A percentile compares a stretch with the other conserved stretches of the same genome.
Evolutionary conservation across 2,797 vertebrate genomes (phyloP).

Genomic region (Bovichtus diacanthus): DNA sequence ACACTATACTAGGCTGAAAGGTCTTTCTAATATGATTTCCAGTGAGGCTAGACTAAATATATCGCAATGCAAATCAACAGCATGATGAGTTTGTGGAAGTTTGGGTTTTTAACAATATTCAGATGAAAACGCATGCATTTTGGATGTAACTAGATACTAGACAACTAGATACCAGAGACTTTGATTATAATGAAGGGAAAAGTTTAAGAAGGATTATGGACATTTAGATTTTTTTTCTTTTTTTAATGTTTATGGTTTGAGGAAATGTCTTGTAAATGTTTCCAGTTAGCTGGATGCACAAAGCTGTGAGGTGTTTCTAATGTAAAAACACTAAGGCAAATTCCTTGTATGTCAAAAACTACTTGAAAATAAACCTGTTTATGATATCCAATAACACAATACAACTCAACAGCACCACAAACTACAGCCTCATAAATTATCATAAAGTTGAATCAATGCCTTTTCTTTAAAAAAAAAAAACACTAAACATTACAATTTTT

Average conservation of each 20-base stretch:
- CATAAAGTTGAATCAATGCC: neutral
- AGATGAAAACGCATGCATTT: neutral
- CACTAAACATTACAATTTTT: neutral
- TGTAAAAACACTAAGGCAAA: too few relatives aligned
- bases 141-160: neutral
- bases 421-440: neutral
- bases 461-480: neutral
- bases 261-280: neutral
- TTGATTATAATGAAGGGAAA: neutral
- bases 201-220: neutral
- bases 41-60: neutral
- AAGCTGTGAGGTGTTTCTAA: neutral
- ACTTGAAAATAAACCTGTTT: too few relatives aligned
- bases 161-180: neutral
- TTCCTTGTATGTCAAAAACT: too few relatives aligned
- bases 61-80: neutral
- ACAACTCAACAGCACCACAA: neutral
- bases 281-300: neutral
- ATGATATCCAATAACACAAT: too few relatives aligned
- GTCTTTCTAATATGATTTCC: fast-evolving
- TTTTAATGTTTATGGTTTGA: neutral
- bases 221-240: neutral
- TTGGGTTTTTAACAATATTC: neutral
- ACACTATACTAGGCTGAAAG: neutral
- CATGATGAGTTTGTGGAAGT: neutral